Evolutionary conservation across 2,797 vertebrate genomes (phyloP).

Genomic region (Poeciliopsis gracilis): DNA sequence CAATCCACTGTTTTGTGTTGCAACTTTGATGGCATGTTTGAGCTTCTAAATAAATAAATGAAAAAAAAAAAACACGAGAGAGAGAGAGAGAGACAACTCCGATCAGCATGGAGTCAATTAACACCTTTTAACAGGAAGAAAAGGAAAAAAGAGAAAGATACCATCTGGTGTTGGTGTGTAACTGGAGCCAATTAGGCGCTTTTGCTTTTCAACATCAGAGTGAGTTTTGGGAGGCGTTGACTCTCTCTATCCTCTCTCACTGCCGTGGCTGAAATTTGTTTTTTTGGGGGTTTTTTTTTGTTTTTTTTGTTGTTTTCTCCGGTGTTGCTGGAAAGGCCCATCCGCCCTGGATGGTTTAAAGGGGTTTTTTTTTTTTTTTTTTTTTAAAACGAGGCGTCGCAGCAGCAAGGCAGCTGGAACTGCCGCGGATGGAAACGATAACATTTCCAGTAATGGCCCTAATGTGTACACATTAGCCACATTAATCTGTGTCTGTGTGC

Average conservation of each 20-base stretch:
- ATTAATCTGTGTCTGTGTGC: conserved; percentile 6
- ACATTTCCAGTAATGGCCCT: conserved; percentile 55
- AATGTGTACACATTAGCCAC: conserved; percentile 51
- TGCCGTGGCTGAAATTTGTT: conserved; percentile 21
- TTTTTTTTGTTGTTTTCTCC: conserved; percentile 3
- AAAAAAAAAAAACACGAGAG: not conserved
- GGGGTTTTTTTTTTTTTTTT: conserved; percentile 1
- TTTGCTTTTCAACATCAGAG: conserved; percentile 19
- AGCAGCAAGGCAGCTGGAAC: conserved; percentile 31
- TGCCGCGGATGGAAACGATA: conserved; percentile 43
- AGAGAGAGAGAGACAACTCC: not conserved
- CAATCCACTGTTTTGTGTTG: not conserved
- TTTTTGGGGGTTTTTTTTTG: too few relatives aligned
- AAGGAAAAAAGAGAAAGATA: conserved; percentile 16
- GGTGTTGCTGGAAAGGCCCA: conserved; percentile 21
- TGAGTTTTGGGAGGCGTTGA: conserved; percentile 13
- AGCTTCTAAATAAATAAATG: not conserved
- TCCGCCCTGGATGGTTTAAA: conserved; percentile 27
- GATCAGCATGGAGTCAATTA: conserved; percentile 45
- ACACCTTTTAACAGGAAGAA: conserved; percentile 39
- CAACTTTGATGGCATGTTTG: not conserved
- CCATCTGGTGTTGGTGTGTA: conserved; percentile 57
- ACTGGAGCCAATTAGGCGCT: conserved; percentile 49
- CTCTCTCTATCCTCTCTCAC: conserved; percentile 22
- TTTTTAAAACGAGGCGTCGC: conserved; percentile 4